phyloP scores from a whole-genome alignment of 92 coral and sea anemone genomes.

The Heliopora coerulea region DNA sequence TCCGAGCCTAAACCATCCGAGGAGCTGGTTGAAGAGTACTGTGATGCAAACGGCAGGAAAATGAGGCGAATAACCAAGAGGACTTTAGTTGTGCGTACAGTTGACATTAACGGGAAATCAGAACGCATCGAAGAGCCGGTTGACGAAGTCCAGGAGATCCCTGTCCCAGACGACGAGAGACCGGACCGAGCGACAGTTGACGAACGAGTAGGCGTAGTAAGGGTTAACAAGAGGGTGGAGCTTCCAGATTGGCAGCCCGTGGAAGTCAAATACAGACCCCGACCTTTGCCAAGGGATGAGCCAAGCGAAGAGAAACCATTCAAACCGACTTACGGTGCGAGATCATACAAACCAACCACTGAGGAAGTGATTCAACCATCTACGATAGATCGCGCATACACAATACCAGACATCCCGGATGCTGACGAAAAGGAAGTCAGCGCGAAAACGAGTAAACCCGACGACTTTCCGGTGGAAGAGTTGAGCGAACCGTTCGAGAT shows the following conservation, averaged over 20 bases:
- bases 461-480: constrained; percentile 7
- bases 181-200: constrained; percentile 32
- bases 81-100: constrained; percentile 50
- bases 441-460: constrained; percentile 2
- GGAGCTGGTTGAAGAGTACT: constrained; percentile 61
- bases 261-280: constrained; percentile 10
- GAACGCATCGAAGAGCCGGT: constrained; percentile 29
- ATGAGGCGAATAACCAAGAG: constrained; percentile 66
- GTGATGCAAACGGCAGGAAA: constrained; percentile 71
- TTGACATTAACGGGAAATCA: constrained; percentile 40
- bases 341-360: constrained; percentile 6
- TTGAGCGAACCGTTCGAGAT: constrained; percentile 37
- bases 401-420: constrained; percentile 10
- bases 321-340: constrained; percentile 19
- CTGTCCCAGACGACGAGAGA: constrained; percentile 30
- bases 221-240: constrained; percentile 30
- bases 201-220: constrained; percentile 30
- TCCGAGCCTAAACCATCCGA: constrained; percentile 42
- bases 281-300: constrained; percentile 25
- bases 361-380: constrained; percentile 33
- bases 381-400: constrained; percentile 30
- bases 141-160: constrained; percentile 32
- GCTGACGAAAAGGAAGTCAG: constrained; percentile 14
- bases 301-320: constrained; percentile 34
- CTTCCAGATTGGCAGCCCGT: constrained; percentile 43